Percentiles rank a stretch among this genome's conserved stretches.
Evolutionary conservation across 2,113 vertebrate species (phyloP).

Genomic region (Microcebus lehilahytsara): DNA sequence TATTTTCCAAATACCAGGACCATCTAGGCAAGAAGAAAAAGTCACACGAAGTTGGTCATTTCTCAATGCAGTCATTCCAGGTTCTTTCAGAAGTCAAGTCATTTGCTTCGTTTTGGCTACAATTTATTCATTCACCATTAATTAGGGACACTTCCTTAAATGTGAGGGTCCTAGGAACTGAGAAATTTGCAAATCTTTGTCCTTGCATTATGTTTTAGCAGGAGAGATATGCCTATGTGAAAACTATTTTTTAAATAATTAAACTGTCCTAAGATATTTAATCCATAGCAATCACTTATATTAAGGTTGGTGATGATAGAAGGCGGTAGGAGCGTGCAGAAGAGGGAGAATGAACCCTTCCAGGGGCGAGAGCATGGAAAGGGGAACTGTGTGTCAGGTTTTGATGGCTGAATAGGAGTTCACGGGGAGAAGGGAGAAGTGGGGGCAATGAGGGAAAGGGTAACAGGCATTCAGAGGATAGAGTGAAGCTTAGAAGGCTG

Average conservation of each 20-base stretch:
- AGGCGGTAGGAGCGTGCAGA: background rate
- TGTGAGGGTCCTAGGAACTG: background rate
- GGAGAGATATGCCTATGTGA: background rate
- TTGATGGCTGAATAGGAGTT: background rate
- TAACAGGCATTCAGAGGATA: background rate
- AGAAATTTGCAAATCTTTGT: background rate
- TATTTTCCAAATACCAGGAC: constrained; percentile 7
- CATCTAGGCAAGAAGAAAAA: background rate
- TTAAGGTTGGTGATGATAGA: background rate
- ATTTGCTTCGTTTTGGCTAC: constrained; percentile 11
- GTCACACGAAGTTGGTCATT: background rate
- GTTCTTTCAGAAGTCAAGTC: background rate
- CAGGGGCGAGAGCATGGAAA: background rate
- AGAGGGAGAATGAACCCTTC: background rate
- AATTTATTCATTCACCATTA: background rate
- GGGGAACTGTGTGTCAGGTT: background rate
- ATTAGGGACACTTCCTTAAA: background rate
- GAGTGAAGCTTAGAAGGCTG: background rate
- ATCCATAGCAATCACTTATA: background rate
- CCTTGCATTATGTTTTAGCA: background rate
- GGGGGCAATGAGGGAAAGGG: background rate
- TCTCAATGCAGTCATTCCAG: background rate
- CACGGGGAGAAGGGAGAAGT: background rate
- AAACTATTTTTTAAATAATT: background rate
- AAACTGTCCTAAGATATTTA: background rate